Percentiles rank a stretch among this genome's conserved stretches.
These are phyloP conservation scores for Mustela nigripes DNA, from an alignment of 2,113 vertebrate genomes.

Conservation along the genomic window DNA sequence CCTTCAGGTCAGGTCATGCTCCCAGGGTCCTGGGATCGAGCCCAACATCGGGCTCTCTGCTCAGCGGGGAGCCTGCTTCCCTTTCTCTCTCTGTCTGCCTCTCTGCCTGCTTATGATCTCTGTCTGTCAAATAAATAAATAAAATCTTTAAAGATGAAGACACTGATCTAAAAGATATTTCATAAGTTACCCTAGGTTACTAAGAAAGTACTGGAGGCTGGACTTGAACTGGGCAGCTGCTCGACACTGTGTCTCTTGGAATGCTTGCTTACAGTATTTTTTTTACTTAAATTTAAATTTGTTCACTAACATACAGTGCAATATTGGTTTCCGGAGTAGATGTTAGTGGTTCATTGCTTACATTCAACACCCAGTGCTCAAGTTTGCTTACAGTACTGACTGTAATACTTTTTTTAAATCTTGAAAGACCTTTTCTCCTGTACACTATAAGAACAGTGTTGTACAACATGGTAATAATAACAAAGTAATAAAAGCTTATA, in stretches of 20 bases:
- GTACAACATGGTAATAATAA: not conserved
- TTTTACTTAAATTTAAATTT: not conserved
- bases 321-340: not conserved
- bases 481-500: not conserved
- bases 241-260: not conserved
- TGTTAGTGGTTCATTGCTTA: not conserved
- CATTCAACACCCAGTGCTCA: not conserved
- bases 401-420: not conserved
- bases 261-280: not conserved
- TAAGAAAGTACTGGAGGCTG: not conserved
- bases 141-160: not conserved
- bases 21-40: no score
- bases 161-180: not conserved
- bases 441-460: not conserved
- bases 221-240: not conserved
- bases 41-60: no score
- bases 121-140: no score
- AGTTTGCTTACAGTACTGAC: not conserved
- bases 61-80: no score
- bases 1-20: no score
- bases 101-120: no score
- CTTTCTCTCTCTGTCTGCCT: no score
- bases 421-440: not conserved
- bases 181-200: not conserved
- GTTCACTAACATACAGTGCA: not conserved